A percentile compares a stretch with the other conserved stretches of the same genome.
Conservation (phyloP, 2,797 vertebrate species). For the Myotis planiceps region DNA sequence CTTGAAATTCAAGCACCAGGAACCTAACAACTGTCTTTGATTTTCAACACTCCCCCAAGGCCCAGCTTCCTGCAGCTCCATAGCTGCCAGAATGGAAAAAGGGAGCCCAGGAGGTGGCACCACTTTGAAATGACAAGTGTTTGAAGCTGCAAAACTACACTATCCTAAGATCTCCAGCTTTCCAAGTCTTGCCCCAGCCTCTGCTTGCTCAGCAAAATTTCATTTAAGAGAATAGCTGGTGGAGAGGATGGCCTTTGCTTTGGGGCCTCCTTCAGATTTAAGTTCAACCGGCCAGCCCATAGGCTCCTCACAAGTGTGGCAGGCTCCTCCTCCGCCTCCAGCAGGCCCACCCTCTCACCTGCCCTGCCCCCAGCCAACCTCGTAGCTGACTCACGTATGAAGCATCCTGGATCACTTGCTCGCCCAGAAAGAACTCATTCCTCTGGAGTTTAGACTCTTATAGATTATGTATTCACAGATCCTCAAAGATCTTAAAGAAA, state of each 20-base stretch:
- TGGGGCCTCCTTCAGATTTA: not conserved
- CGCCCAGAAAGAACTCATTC: not conserved
- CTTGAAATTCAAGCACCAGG: constrained; percentile 5
- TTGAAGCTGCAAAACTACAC: not conserved
- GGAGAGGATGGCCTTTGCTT: not conserved
- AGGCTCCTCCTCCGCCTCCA: not conserved
- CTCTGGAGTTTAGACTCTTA: not conserved
- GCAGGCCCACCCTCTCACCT: not conserved
- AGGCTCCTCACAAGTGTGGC: not conserved
- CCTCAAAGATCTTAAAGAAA: not conserved
- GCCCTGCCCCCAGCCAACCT: not conserved
- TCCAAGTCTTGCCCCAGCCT: not conserved
- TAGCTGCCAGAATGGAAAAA: not conserved
- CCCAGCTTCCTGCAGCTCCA: not conserved
- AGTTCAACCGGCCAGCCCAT: not conserved
- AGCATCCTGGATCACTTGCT: not conserved
- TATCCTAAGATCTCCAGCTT: not conserved
- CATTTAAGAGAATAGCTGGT: not conserved
- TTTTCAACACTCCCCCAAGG: not conserved
- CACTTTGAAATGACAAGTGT: not conserved
- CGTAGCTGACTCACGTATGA: not conserved
- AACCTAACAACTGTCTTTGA: not conserved
- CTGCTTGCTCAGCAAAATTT: not conserved
- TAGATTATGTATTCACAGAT: not conserved
- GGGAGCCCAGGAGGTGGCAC: not conserved